Evolutionary conservation across 2,888 invertebrate species (phyloP).

Genomic region (Coelogynopora nodosa): DNA sequence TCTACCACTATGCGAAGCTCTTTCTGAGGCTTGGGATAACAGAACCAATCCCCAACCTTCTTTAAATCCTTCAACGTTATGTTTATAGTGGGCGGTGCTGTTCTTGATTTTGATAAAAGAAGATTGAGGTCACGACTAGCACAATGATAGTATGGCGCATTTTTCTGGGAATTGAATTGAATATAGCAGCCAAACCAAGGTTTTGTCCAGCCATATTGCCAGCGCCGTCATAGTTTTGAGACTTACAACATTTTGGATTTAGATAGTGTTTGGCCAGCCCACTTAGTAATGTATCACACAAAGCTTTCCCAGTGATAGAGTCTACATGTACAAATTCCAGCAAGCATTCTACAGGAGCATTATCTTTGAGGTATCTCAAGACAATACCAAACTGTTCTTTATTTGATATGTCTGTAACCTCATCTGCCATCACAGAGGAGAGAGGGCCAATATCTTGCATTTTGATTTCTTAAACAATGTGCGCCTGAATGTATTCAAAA

Average conservation of each 20-base stretch:
- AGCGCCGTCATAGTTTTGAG: not conserved
- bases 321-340: not conserved
- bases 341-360: not conserved
- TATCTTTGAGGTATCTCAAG: not conserved
- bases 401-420: not conserved
- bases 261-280: not conserved
- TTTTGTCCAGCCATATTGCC: not conserved
- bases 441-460: not conserved
- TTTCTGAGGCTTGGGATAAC: not conserved
- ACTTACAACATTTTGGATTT: not conserved
- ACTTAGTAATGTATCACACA: not conserved
- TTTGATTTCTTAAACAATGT: not conserved
- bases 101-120: not conserved
- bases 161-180: not conserved
- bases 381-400: conserved; percentile 14
- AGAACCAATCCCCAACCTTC: not conserved
- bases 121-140: not conserved
- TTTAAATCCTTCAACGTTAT: not conserved
- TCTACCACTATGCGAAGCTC: not conserved
- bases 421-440: not conserved
- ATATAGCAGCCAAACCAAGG: not conserved
- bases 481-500: not conserved
- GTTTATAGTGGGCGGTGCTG: not conserved
- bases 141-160: not conserved
- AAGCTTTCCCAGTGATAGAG: not conserved